Evolutionary conservation across 2,888 invertebrate species (phyloP).

Genomic region (Hedya salicella): DNA sequence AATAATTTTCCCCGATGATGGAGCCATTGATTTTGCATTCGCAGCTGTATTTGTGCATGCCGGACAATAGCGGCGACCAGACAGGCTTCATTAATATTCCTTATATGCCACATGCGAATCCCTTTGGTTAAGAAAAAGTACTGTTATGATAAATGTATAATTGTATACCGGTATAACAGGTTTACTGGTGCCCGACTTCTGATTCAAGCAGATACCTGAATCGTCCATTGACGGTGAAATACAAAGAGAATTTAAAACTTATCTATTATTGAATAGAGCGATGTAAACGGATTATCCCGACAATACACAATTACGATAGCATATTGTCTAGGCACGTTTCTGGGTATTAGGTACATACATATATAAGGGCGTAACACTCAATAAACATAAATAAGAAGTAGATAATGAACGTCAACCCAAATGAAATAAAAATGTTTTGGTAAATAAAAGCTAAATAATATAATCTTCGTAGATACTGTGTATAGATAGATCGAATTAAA

Average conservation of each 20-base stretch:
- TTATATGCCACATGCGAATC: conserved; percentile 19
- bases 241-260: background rate
- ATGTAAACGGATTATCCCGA: background rate
- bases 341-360: no score
- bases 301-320: no score
- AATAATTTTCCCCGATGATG: background rate
- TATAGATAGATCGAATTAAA: no score
- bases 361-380: no score
- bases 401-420: no score
- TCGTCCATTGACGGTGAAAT: conserved; percentile 11
- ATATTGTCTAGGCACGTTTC: no score
- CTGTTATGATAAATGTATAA: conserved; percentile 11
- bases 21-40: background rate
- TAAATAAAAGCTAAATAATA: no score
- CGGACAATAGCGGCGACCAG: conserved; percentile 8
- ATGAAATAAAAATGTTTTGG: no score
- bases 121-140: conserved; percentile 29
- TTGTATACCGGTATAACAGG: conserved; percentile 29
- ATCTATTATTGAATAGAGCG: background rate
- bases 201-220: conserved; percentile 1
- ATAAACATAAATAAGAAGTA: no score
- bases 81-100: conserved; percentile 23
- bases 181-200: conserved; percentile 4
- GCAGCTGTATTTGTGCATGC: conserved; percentile 13
- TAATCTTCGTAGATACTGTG: no score